A percentile compares a stretch with the other conserved stretches of the same genome.
Evolutionary conservation across 2,113 vertebrate genomes (phyloP).

Genomic region (Percopsis transmontana): DNA sequence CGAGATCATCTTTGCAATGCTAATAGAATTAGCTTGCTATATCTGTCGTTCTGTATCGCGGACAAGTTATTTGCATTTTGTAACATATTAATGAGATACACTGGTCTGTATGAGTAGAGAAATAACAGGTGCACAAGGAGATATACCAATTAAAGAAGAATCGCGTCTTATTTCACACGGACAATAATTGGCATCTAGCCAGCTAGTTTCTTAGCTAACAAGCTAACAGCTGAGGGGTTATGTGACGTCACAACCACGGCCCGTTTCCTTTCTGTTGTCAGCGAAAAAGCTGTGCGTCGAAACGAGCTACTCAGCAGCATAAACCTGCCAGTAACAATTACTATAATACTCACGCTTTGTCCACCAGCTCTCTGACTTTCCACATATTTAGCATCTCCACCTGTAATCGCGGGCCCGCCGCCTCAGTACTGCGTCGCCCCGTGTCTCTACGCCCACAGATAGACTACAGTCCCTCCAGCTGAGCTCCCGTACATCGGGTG

Average conservation of each 20-base stretch:
- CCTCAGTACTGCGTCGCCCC: constrained; percentile 62
- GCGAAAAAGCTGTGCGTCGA: constrained; percentile 51
- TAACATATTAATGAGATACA: too few relatives aligned
- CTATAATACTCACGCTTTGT: constrained; percentile 94
- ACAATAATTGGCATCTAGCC: constrained; percentile 54
- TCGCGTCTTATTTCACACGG: constrained; percentile 11
- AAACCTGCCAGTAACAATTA: background rate
- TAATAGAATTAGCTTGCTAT: constrained; percentile 47
- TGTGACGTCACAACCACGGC: constrained; percentile 68
- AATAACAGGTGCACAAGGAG: rapidly evolving
- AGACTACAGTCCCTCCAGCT: constrained; percentile 41
- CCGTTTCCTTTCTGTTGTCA: constrained; percentile 42
- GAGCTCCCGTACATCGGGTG: constrained; percentile 20
- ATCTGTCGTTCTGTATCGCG: background rate
- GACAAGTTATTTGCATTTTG: background rate
- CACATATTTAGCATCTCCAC: constrained; percentile 93
- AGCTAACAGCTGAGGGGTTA: constrained; percentile 69
- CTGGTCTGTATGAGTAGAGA: background rate
- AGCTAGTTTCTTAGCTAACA: constrained; percentile 29
- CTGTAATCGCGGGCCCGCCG: constrained; percentile 66
- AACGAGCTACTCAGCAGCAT: constrained; percentile 20
- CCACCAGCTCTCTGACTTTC: constrained; percentile 97
- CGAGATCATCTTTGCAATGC: constrained; percentile 27
- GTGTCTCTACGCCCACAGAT: constrained; percentile 48
- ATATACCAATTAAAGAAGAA: background rate